Evolutionary conservation across 2,797 vertebrate genomes (phyloP).

Genomic region (Sebastes iracundus): DNA sequence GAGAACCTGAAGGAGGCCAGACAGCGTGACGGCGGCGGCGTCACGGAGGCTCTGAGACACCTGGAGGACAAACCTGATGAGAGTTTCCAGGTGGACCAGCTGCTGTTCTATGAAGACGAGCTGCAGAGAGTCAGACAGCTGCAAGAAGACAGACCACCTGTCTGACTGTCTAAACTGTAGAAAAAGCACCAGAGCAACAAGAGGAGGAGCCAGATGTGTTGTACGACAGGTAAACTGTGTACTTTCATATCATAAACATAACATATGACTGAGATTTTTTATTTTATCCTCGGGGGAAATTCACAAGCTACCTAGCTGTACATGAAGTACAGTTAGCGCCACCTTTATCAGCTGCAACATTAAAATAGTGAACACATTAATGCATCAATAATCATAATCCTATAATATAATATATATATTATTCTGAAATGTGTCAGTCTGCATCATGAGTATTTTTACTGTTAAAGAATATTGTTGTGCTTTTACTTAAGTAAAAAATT

Average conservation of each 20-base stretch:
- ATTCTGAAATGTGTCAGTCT: not conserved
- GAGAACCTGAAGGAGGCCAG: constrained; percentile 76
- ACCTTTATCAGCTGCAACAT: not conserved
- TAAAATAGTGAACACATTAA: no score
- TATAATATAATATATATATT: no score
- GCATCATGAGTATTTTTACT: not conserved
- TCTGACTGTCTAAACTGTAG: not conserved
- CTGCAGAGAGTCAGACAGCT: constrained; percentile 45
- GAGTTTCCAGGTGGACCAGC: constrained; percentile 87
- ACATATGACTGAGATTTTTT: no score
- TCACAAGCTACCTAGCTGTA: no score
- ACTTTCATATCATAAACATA: no score
- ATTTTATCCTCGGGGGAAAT: no score
- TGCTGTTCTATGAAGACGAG: constrained; percentile 87
- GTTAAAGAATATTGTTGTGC: not conserved
- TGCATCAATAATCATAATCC: not conserved
- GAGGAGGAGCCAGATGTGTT: not conserved
- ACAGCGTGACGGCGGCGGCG: constrained; percentile 72
- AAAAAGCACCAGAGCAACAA: no score
- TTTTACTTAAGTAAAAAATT: not conserved
- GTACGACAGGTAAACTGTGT: not conserved
- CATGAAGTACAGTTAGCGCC: not conserved
- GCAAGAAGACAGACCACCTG: not conserved
- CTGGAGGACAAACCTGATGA: constrained; percentile 52
- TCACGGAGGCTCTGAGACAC: constrained; percentile 26